Base-by-base conservation (phyloP, 2,888 invertebrate genomes). In the Rosalia funebris region DNA sequence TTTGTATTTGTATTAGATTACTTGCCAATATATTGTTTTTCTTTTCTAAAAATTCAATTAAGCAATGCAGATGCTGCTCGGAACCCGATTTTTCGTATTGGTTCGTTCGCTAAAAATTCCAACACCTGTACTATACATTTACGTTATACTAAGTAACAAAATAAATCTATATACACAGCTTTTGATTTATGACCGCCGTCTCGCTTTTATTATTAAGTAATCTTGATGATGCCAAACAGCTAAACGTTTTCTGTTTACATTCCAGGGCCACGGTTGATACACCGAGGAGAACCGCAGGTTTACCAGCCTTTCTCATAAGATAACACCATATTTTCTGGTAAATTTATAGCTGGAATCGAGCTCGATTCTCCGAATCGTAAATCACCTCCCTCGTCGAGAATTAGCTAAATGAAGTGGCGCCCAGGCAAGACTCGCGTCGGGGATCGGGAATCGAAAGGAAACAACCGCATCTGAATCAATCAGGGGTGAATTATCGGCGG, bases 251-350 rank as follows among this genome's bases (percentile, higher is more conserved):
- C 4, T 15, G 3, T 15, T 41, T 41, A 9, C 5, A 7, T 15
- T 15, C 2, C 15, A 16, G 15, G 15, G 16, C 1, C 10, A 7
- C 9, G 1, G 15, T 0, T 25, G 10, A 5, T 5, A 5, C 11
- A 10, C 10, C 15, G 16, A 16, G 10, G 11, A 14, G 3, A 1
- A 11, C 36, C 11, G 14, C n/a, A 15, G 41, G 15, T 41, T 16
- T 16, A 41, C 16, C 9, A 16, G 15, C 41, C 41, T 10, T 41
- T 41, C 12, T 41, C 41, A 1, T 25, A 14, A 41, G 41, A 41
- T 41, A 41, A 41, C 41, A 41, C 12, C 41, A 41, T 41, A 41
- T 41, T 41, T 41, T 41, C 41, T 10, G 16, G 15, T 16, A 10
- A 16, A 41, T 41, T 41, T 41, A 41, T 41, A n/a, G 41, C 41